phyloP scores from a whole-genome alignment of 2,797 vertebrate species.

The Characodon lateralis region DNA sequence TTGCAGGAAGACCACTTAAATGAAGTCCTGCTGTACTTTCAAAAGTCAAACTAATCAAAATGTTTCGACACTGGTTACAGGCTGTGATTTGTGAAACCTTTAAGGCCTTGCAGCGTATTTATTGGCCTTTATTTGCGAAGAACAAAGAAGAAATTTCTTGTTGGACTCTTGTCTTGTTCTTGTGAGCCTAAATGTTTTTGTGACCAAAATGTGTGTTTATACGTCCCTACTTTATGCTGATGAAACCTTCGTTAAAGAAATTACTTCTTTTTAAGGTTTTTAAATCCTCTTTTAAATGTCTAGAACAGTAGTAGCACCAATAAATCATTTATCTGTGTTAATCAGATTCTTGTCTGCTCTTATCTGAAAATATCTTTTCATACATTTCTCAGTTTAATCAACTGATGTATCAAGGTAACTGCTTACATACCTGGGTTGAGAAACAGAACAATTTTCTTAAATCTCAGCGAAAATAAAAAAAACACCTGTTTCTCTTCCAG shows the following conservation, averaged over 20 bases:
- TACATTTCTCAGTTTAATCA: too few relatives aligned
- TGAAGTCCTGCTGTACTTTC: background rate
- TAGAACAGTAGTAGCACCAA: background rate
- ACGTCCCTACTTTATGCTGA: background rate
- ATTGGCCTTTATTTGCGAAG: too few relatives aligned
- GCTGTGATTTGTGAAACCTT: background rate
- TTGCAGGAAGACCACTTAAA: background rate
- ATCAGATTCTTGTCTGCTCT: background rate
- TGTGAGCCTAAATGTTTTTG: background rate
- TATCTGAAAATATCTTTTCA: background rate
- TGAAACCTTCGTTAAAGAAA: background rate
- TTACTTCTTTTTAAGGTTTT: background rate
- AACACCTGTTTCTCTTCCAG: slow-evolving; percentile 65
- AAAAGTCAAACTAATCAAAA: background rate
- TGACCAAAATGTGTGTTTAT: background rate
- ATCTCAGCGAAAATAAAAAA: too few relatives aligned
- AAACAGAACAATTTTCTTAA: background rate
- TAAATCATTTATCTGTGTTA: background rate
- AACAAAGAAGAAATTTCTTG: too few relatives aligned
- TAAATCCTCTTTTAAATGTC: background rate
- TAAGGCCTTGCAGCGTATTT: too few relatives aligned
- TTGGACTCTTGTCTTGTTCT: background rate
- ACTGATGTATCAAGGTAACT: background rate
- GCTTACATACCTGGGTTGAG: background rate
- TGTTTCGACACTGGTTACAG: background rate